Evolutionary conservation across 2,113 vertebrate genomes (phyloP), one percentile per base, ranked within the genome.

Genomic region (Corythornis vintsioides): DNA sequence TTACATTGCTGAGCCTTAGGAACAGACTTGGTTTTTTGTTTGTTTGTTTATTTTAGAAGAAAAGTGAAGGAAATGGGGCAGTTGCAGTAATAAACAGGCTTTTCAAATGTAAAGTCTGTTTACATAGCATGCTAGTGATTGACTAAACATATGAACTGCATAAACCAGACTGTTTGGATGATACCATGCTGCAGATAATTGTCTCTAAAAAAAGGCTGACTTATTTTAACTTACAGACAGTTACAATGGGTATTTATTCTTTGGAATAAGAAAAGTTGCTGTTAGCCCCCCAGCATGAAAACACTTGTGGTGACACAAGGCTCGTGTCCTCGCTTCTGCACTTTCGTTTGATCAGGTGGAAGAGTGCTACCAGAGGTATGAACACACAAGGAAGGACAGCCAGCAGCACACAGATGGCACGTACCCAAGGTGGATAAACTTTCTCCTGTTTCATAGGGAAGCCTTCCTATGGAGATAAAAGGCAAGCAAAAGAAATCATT

Each of bases 401-500:
- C 82, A 99, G 87, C 28, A 98, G 80, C 69, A 96, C 60, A 45
- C 98, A 98, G 55, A 97, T 92, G 61, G 90, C 94, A 67, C 96
- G 97, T 38, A 98, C 98, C 98, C 98, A 99, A 35, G 77, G 76
- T 1, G 98, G 98, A 74, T 99, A 99, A 7, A 63, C 19, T 93
- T 97, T 97, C 47, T 87, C 35, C 42, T 98, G 96, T 40, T 94
- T 89, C n/a, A 79, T 16, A 3, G 99, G 99, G 74, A 99, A 99
- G 4, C 52, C 6, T 52, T 92, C 95, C 99, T 99, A 66, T 19
- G 29, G 85, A 89, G 89, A 73, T 77, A 47, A 87, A 75, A 77
- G 57, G 35, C 19, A 90, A 93, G 10, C 26, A 73, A 74, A 92
- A 77, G 5, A 90, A 74, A 56, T 71, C 38, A 59, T 61, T 53